Evolutionary conservation across 2,113 vertebrate species (phyloP).

Genomic region (Bagarius yarrelli): DNA sequence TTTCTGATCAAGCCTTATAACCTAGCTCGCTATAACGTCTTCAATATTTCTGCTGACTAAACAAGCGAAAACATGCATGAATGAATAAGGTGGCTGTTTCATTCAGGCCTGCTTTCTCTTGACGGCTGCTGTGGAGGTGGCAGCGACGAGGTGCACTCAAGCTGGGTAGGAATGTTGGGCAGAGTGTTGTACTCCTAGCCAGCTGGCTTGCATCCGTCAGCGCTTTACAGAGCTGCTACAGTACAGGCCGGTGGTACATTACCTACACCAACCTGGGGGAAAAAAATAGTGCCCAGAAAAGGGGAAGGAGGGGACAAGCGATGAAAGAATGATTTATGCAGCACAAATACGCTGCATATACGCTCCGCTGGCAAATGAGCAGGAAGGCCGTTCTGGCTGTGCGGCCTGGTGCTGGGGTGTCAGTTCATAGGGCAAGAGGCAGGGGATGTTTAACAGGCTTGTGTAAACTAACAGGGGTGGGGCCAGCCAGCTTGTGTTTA

Average conservation of each 20-base stretch:
- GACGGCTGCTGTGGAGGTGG: constrained; percentile 2
- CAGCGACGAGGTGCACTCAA: constrained; percentile 19
- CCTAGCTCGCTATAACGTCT: constrained; percentile 15
- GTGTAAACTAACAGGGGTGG: constrained; percentile 54
- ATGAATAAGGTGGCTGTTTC: constrained; percentile 41
- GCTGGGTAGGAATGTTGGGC: constrained; percentile 21
- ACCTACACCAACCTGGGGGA: constrained; percentile 48
- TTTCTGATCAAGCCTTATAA: constrained; percentile 17
- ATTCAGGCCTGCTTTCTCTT: neutral
- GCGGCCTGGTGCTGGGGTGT: constrained; percentile 28
- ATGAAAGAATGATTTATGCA: constrained; percentile 62
- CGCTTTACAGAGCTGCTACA: constrained; percentile 56
- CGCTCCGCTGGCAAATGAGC: constrained; percentile 31
- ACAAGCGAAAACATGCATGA: constrained; percentile 9
- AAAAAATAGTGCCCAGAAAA: constrained; percentile 46
- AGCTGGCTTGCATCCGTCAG: constrained; percentile 56
- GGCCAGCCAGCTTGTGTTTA: constrained; percentile 54
- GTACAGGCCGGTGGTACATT: constrained; percentile 41
- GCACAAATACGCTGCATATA: constrained; percentile 46
- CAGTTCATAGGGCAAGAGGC: constrained; percentile 36
- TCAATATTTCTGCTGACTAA: constrained; percentile 40
- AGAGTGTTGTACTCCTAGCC: constrained; percentile 33
- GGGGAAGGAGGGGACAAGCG: constrained; percentile 35
- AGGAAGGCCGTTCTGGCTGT: constrained; percentile 47
- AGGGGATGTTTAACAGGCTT: constrained; percentile 54